These are phyloP conservation scores for Metacarcinus magister DNA, from an alignment of 2,888 invertebrate species.

Conservation along the genomic window DNA sequence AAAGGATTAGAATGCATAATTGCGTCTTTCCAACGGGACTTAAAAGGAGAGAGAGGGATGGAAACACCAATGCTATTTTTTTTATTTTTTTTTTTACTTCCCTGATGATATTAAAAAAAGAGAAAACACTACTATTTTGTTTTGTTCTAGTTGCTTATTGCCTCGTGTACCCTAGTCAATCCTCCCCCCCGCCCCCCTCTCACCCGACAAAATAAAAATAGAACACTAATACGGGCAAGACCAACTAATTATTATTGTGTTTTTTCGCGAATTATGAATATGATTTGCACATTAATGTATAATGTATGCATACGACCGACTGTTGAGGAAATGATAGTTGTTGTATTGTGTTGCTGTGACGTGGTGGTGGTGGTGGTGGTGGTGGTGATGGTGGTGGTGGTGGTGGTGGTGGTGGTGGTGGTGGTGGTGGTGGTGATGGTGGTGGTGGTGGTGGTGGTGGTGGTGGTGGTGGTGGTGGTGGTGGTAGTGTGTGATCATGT, in stretches of 20 bases:
- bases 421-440: not conserved
- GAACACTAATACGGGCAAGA: no score
- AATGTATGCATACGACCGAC: no score
- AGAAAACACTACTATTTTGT: no score
- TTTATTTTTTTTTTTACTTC: no score
- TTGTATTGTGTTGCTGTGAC: no score
- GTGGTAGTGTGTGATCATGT: not conserved
- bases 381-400: slow-evolving; percentile 13
- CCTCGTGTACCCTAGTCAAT: no score
- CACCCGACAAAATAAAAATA: no score
- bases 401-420: not conserved
- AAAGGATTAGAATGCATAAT: no score
- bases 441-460: not conserved
- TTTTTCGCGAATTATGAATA: not conserved
- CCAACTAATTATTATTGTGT: not conserved
- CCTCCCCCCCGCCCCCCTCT: no score
- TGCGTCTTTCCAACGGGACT: not conserved
- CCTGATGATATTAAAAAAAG: no score
- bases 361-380: not conserved
- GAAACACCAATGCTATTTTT: not conserved
- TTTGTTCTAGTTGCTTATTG: no score
- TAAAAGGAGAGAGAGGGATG: not conserved
- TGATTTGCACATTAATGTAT: not conserved
- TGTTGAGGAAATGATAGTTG: no score
- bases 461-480: not conserved